These are phyloP conservation scores for Perca fluviatilis DNA, from an alignment of 2,113 vertebrate species.

Conservation along the genomic window DNA sequence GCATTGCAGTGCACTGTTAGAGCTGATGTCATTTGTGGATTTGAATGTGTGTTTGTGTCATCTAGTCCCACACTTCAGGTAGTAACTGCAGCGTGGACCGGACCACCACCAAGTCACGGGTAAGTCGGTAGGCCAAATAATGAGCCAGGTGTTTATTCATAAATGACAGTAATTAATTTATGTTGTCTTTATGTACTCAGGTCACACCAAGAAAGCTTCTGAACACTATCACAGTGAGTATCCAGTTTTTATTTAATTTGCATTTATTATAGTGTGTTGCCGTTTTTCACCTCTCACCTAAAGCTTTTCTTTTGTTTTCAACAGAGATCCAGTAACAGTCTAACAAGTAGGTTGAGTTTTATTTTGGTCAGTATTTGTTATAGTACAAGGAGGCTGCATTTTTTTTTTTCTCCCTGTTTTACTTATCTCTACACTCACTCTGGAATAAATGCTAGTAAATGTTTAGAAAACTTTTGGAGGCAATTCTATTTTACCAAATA, in stretches of 20 bases:
- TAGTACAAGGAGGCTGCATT: not conserved
- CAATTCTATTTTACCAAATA: not conserved
- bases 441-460: not conserved
- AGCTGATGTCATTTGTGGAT: not conserved
- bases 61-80: conserved; percentile 70
- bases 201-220: conserved; percentile 87
- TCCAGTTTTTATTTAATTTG: not conserved
- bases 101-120: conserved; percentile 72
- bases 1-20: not conserved
- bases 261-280: not conserved
- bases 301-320: conserved; percentile 10
- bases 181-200: conserved; percentile 48
- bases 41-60: not conserved
- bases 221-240: conserved; percentile 82
- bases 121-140: conserved; percentile 28
- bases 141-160: not conserved
- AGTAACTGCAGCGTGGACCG: conserved; percentile 63
- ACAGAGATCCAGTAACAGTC: conserved; percentile 79
- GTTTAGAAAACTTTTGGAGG: not conserved
- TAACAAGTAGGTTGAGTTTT: conserved; percentile 74
- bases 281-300: not conserved
- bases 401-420: too few species aligned
- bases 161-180: not conserved
- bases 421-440: not conserved
- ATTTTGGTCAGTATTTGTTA: not conserved